Evolutionary conservation across 2,113 vertebrate genomes (phyloP).

Genomic region (Lophura nycthemera): DNA sequence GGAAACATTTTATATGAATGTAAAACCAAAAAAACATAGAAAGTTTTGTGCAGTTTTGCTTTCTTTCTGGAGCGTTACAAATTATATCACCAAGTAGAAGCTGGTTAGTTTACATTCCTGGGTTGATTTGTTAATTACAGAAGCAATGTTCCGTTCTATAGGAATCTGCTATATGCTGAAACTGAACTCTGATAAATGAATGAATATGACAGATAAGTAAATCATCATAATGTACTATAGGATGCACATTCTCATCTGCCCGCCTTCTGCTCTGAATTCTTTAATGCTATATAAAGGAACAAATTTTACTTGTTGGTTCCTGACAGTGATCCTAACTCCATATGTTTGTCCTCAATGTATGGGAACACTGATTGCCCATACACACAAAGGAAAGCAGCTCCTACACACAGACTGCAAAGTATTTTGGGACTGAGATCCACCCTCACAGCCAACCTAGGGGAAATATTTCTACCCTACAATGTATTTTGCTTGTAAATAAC

Average conservation of each 20-base stretch:
- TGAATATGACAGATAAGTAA: slow-evolving; percentile 31
- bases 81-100: background rate
- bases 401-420: background rate
- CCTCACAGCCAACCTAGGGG: background rate
- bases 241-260: background rate
- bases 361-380: background rate
- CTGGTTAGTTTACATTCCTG: slow-evolving; percentile 31
- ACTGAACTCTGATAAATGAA: slow-evolving; percentile 39
- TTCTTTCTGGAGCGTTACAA: slow-evolving; percentile 23
- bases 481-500: background rate
- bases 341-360: background rate
- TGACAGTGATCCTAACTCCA: background rate
- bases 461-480: background rate
- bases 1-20: background rate
- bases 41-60: background rate
- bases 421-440: background rate
- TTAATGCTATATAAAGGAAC: background rate
- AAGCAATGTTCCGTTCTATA: slow-evolving; percentile 15
- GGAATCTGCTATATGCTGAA: slow-evolving; percentile 32
- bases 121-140: slow-evolving; percentile 56
- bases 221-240: background rate
- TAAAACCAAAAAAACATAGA: background rate
- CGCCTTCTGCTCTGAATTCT: background rate
- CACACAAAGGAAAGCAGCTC: background rate
- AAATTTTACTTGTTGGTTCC: slow-evolving; percentile 1